Percentiles rank a stretch among this genome's conserved stretches.
phyloP scores from a whole-genome alignment of 2,888 invertebrate species.

The Onchidella celtica region DNA sequence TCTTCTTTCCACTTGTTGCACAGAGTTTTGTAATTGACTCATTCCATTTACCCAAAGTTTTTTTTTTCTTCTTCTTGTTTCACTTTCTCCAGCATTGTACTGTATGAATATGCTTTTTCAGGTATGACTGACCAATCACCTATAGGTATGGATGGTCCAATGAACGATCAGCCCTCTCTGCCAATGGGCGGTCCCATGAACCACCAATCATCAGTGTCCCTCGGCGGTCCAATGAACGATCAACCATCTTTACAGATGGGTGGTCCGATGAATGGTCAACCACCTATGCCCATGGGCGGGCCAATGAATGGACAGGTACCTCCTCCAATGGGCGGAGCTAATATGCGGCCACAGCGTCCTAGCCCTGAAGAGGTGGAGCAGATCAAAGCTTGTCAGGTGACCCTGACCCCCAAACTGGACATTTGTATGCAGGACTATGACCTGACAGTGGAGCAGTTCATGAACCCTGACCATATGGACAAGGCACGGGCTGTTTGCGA shows the following conservation, averaged over 20 bases:
- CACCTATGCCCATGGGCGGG: background rate
- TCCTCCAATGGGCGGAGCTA: background rate
- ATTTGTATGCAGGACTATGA: background rate
- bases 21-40: too few relatives aligned
- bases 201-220: too few relatives aligned
- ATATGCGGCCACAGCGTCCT: background rate
- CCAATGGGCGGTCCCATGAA: background rate
- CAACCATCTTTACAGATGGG: background rate
- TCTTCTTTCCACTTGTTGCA: too few relatives aligned
- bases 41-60: too few relatives aligned
- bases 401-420: constrained; percentile 17
- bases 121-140: background rate
- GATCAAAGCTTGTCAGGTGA: constrained; percentile 23
- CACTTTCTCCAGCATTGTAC: too few relatives aligned
- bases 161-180: background rate
- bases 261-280: background rate
- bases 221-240: background rate
- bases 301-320: background rate
- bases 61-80: too few relatives aligned
- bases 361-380: constrained; percentile 11
- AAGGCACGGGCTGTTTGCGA: constrained; percentile 26
- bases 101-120: too few relatives aligned
- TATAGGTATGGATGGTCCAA: background rate
- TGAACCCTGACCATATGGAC: constrained; percentile 39
- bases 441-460: constrained; percentile 38